Conservation (phyloP, 2,797 vertebrate species). For the Tapera naevia region DNA sequence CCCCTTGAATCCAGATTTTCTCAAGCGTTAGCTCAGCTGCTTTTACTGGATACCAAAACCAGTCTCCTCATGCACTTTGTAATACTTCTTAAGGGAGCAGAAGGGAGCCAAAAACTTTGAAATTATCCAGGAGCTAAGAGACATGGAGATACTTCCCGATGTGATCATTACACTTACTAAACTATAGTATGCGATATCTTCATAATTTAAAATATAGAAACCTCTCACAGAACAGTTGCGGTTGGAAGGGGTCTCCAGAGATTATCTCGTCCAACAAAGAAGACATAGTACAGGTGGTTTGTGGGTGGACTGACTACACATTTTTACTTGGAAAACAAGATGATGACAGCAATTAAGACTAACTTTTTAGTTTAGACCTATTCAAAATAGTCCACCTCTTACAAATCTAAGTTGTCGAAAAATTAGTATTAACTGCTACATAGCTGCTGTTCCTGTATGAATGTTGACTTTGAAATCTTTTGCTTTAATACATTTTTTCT, state of each 20-base stretch:
- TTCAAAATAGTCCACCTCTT: neutral
- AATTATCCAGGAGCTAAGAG: neutral
- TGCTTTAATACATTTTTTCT: neutral
- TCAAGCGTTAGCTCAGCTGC: neutral
- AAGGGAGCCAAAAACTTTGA: neutral
- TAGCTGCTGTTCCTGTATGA: neutral
- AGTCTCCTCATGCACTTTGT: fast-evolving
- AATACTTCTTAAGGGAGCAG: neutral
- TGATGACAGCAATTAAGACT: neutral
- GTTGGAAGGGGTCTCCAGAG: neutral
- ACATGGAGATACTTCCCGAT: neutral
- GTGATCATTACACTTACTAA: neutral
- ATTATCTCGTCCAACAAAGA: neutral
- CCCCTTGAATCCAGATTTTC: too few species aligned
- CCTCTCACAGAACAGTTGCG: neutral
- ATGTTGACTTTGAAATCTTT: neutral
- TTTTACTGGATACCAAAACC: neutral
- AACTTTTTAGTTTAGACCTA: neutral
- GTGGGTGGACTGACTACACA: neutral
- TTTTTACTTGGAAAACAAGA: neutral
- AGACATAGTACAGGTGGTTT: neutral
- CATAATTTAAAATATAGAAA: fast-evolving
- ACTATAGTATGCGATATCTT: neutral
- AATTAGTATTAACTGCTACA: neutral
- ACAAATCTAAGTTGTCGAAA: neutral